A percentile compares a stretch with the other conserved stretches of the same genome.
phyloP scores from a whole-genome alignment of 2,113 vertebrate species.

The Reinhardtius hippoglossoides region DNA sequence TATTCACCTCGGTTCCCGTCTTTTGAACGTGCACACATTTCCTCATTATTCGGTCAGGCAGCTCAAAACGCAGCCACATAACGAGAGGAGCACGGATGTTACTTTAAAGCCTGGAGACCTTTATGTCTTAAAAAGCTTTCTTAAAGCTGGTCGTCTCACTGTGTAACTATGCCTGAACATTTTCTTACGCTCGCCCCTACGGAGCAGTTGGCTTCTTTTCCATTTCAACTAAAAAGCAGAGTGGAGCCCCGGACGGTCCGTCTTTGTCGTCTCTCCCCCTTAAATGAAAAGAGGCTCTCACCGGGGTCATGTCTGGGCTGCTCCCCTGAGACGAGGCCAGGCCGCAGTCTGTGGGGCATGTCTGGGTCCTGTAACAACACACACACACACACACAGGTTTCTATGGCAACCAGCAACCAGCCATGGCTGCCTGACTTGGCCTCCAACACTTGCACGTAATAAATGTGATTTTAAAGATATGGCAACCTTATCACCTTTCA shows the following conservation, averaged over 20 bases:
- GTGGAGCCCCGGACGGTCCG: slow-evolving; percentile 14
- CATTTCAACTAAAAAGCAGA: slow-evolving; percentile 26
- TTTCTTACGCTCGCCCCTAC: not conserved
- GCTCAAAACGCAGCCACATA: slow-evolving; percentile 51
- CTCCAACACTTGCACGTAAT: slow-evolving; percentile 71
- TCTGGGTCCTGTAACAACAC: slow-evolving; percentile 72
- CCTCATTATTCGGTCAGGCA: slow-evolving; percentile 69
- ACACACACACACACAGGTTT: slow-evolving; percentile 50
- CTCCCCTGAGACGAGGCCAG: slow-evolving; percentile 76
- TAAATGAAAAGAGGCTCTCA: slow-evolving; percentile 71
- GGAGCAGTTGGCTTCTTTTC: slow-evolving; percentile 23
- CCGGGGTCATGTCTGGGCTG: slow-evolving; percentile 88
- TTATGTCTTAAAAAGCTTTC: slow-evolving; percentile 37
- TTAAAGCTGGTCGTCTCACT: slow-evolving; percentile 50
- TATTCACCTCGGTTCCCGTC: slow-evolving; percentile 46
- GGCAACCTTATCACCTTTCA: slow-evolving; percentile 70
- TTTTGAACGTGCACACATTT: slow-evolving; percentile 52
- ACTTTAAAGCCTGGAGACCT: slow-evolving; percentile 55
- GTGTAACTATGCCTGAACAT: slow-evolving; percentile 6
- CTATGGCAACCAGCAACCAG: slow-evolving; percentile 75
- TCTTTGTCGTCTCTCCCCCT: slow-evolving; percentile 40
- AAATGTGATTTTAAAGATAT: slow-evolving; percentile 77
- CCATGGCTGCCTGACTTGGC: slow-evolving; percentile 41
- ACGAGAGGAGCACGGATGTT: slow-evolving; percentile 41
- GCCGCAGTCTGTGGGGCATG: slow-evolving; percentile 78